Conservation (phyloP, 2,113 vertebrate species). For the Cavia aperea region DNA sequence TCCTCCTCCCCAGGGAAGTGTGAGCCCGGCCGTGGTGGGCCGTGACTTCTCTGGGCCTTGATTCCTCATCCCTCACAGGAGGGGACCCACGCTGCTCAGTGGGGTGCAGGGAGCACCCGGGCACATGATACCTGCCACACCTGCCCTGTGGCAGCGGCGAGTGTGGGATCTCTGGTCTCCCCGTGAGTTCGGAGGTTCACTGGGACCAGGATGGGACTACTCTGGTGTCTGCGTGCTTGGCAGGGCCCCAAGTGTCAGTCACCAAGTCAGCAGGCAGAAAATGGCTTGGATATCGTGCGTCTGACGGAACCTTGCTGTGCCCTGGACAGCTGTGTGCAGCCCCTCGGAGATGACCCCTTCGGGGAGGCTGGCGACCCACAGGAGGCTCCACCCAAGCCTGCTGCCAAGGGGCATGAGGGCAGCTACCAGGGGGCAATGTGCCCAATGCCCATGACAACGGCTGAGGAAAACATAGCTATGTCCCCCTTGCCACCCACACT, state of each 20-base stretch:
- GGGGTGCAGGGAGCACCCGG: neutral
- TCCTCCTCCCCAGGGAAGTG: neutral
- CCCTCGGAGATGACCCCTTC: neutral
- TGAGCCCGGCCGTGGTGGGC: neutral
- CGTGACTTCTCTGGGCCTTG: neutral
- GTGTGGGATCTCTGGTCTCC: neutral
- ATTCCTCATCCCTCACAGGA: neutral
- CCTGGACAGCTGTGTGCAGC: neutral
- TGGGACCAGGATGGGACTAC: neutral
- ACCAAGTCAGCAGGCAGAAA: neutral
- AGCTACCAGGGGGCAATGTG: neutral
- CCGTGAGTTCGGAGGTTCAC: neutral
- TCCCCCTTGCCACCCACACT: neutral
- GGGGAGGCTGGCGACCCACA: neutral
- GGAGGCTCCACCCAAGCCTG: neutral
- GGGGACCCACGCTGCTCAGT: neutral
- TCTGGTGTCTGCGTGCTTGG: neutral
- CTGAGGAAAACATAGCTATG: neutral
- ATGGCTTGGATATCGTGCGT: neutral
- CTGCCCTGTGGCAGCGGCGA: neutral
- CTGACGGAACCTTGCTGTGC: neutral
- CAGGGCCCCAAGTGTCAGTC: neutral
- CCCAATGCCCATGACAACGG: fast-evolving
- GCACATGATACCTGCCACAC: neutral
- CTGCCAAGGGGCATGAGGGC: neutral